Evolutionary conservation across 2,888 invertebrate genomes (phyloP), one percentile per base, ranked within the genome.

Genomic region (Trissoscelio sp.): DNA sequence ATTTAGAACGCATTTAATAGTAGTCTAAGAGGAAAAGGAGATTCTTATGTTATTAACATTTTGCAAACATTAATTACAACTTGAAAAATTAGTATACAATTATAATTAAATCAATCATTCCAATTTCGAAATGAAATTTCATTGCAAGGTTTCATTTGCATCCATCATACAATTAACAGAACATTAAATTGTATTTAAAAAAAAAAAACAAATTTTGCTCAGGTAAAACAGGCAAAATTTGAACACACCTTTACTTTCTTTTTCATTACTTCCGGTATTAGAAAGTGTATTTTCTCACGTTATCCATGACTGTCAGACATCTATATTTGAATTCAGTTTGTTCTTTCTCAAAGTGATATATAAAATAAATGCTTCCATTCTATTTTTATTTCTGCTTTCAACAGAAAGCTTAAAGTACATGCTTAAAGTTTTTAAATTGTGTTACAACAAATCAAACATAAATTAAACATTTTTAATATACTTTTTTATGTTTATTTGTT

Each of bases 271-370:
- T 67, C 42, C 72, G 46, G 34, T 58, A 58, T 42, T 14, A 48
- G 14, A 57, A 66, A 70, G 22, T 11, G 0, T 31, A 16, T 73
- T 77, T 70, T 80, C 57, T 70, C 46, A 57, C 28, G 48, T 55
- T 42, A 24, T 37, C 48, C 31, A 18, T 6, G 34, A 22, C 51
- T 9, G 22, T 9, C 37, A 16, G 46, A 62, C 58, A 55, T 31
- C 51, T 62, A 18, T 64, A 42, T 60, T 58, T 70, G 48, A 34
- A 55, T 16, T 20, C 46, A 5, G 48, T 46, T 58, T 46, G 28
- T 70, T 58, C 57, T 22, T 46, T 42, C 46, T 37, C 28, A 16
- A 37, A 24, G 5, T 44, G 64, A 22, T 24, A 16, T 14, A 20
- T 12, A 18, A 51, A 42, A 24, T 14, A 42, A 69, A 44, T 53